Conservation (phyloP, 2,797 vertebrate genomes). For the Sebastes iracundus region DNA sequence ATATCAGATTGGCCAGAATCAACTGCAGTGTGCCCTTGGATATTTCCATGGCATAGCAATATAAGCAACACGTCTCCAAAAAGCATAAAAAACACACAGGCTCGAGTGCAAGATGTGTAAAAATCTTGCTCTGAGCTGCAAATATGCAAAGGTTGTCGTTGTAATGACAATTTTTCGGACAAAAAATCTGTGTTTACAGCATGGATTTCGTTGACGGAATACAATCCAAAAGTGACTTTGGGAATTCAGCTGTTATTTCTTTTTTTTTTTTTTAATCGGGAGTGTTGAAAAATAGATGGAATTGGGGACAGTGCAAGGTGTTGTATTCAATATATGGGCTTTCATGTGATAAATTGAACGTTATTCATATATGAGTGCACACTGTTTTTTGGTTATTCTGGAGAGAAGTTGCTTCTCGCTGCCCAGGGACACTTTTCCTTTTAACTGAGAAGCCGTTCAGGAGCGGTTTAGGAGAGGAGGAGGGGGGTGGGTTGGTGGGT, state of each 20-base stretch:
- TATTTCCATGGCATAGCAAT: background rate
- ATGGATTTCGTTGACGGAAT: slow-evolving; percentile 48
- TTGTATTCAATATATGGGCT: slow-evolving; percentile 85
- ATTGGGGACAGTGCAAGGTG: slow-evolving; percentile 75
- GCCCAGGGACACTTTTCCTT: slow-evolving; percentile 86
- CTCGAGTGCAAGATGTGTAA: slow-evolving; percentile 13
- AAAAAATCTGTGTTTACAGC: slow-evolving; percentile 49
- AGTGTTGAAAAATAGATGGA: slow-evolving; percentile 79
- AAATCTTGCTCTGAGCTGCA: slow-evolving; percentile 14
- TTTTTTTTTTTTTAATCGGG: slow-evolving; percentile 42
- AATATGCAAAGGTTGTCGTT: slow-evolving; percentile 53
- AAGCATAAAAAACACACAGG: background rate
- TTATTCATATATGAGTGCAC: slow-evolving; percentile 92
- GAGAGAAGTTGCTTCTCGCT: slow-evolving; percentile 82
- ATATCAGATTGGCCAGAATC: background rate
- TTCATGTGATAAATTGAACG: slow-evolving; percentile 90
- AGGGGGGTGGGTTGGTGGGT: slow-evolving; percentile 11
- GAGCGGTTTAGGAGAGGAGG: slow-evolving; percentile 58
- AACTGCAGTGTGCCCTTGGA: background rate
- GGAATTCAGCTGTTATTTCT: slow-evolving; percentile 57
- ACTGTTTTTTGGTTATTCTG: slow-evolving; percentile 86
- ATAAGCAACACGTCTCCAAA: slow-evolving; percentile 1
- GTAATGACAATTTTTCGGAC: slow-evolving; percentile 39
- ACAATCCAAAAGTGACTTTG: slow-evolving; percentile 58
- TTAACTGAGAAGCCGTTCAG: slow-evolving; percentile 86